These are phyloP conservation scores for Trogon melanurus DNA, from an alignment of 2,113 vertebrate genomes.

Conservation along the genomic window DNA sequence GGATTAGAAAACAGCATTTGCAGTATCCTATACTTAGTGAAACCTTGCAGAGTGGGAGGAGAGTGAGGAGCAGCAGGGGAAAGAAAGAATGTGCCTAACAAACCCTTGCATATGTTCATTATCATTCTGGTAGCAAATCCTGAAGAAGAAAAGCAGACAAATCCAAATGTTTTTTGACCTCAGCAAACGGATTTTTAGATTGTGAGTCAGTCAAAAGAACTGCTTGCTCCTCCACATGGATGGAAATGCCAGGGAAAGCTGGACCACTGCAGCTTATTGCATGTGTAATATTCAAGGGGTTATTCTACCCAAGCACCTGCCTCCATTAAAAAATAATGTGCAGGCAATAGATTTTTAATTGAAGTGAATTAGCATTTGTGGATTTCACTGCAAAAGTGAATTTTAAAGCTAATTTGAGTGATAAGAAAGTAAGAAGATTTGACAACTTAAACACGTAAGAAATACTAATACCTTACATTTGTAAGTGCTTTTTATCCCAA, in stretches of 20 bases:
- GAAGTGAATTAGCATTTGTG: conserved; percentile 13
- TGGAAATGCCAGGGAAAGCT: not conserved
- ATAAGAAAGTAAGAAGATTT: conserved; percentile 52
- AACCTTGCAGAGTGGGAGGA: not conserved
- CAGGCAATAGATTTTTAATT: conserved; percentile 46
- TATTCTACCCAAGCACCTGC: not conserved
- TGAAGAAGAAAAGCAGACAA: not conserved
- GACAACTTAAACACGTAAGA: conserved; percentile 65
- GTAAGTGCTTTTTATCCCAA: conserved; percentile 62
- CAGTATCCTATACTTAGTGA: not conserved
- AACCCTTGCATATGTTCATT: not conserved
- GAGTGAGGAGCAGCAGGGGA: not conserved
- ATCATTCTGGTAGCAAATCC: not conserved
- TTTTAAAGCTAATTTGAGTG: conserved; percentile 50
- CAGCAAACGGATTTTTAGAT: not conserved
- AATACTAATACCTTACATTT: conserved; percentile 59
- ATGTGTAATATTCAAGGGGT: not conserved
- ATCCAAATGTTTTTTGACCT: not conserved
- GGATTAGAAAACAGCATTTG: conserved; percentile 4
- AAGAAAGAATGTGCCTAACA: not conserved
- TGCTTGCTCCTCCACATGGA: not conserved
- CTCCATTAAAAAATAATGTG: not conserved
- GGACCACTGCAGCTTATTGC: not conserved
- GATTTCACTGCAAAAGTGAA: conserved; percentile 16
- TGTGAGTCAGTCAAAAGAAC: not conserved